phyloP scores from a whole-genome alignment of 1,140 invertebrate genomes.

The Belonocnema kinseyi region DNA sequence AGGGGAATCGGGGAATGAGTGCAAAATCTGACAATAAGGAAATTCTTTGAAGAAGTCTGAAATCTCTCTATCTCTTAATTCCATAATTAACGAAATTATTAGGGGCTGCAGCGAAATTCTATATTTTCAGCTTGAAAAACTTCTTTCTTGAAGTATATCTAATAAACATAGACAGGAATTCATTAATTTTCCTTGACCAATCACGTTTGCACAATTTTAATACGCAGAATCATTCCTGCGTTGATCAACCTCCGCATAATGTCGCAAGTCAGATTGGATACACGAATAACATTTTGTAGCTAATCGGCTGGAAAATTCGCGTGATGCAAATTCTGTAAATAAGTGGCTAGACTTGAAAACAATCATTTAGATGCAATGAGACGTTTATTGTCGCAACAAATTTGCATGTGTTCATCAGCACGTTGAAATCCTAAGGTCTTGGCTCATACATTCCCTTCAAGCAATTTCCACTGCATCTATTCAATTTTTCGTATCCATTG shows the following conservation, averaged over 20 bases:
- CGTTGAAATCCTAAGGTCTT: not conserved
- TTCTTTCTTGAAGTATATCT: not conserved
- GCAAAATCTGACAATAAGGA: too few relatives aligned
- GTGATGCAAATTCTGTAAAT: slow-evolving; percentile 14
- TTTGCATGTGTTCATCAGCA: slow-evolving; percentile 22
- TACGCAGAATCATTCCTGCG: not conserved
- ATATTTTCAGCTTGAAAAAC: too few relatives aligned
- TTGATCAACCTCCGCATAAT: slow-evolving; percentile 9
- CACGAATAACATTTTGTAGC: not conserved
- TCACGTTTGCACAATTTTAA: slow-evolving; percentile 17
- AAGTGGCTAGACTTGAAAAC: not conserved
- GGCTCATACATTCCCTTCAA: slow-evolving; percentile 21
- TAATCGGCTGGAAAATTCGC: slow-evolving; percentile 13
- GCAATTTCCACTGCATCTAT: not conserved
- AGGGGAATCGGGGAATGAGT: too few relatives aligned
- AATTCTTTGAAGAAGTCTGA: too few relatives aligned
- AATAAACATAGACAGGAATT: not conserved
- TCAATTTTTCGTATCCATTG: not conserved
- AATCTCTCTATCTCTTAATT: too few relatives aligned
- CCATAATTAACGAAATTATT: too few relatives aligned
- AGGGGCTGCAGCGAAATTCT: too few relatives aligned
- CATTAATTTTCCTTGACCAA: slow-evolving; percentile 18
- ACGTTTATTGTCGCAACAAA: slow-evolving; percentile 13
- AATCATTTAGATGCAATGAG: slow-evolving; percentile 4
- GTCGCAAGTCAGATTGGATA: slow-evolving; percentile 9